Base-by-base conservation (phyloP, 2,888 invertebrate genomes). In the Noctua janthina region DNA sequence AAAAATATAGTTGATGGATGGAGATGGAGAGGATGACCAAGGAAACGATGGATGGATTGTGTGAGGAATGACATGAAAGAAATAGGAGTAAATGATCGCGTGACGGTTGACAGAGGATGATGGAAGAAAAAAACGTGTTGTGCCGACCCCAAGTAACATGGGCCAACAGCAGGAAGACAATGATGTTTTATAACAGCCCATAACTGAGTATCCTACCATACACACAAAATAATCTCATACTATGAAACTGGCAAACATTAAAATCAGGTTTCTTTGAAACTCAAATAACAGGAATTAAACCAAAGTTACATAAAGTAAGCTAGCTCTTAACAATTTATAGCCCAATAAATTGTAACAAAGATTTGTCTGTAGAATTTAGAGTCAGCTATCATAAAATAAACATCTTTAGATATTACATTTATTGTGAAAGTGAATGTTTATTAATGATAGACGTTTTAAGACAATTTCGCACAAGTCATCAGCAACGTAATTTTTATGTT, bases 381-480 rank as follows among this genome's bases (percentile, higher is more conserved):
- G 39, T 39, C 35, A 0, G 17, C 56, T 59, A 81, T 43, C 15
- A 59, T 20, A 29, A 66, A 79, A 67, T 51, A 59, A 71, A 72
- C 59, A 35, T 67, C 20, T 66, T 64, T n/a, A 43, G 20, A 15
- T 35, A 17, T 46, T 20, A 8, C 13, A 62, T 71, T 66, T 54
- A 39, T 17, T 62, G 20, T 23, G 1, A 10, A 75, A 75, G 51
- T 43, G 39, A 82, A 82, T 70, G 56, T 54, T 39, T 39, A n/a
- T 29, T 43, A 82, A 66, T 69, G 15, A 17, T 20, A 20, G 54
- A 67, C 3, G 6, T 11, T 54, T 59, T 43, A 68, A 74, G 56
- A 67, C 46, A 66, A 67, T 46, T 23, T 67, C 46, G 35, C 2
- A n/a, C 6, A 23, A 35, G 54, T 56, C 46, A 56, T 29, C 51